These are phyloP conservation scores for Dendrolimus pini DNA, from an alignment of 2,888 invertebrate genomes.

Conservation along the genomic window DNA sequence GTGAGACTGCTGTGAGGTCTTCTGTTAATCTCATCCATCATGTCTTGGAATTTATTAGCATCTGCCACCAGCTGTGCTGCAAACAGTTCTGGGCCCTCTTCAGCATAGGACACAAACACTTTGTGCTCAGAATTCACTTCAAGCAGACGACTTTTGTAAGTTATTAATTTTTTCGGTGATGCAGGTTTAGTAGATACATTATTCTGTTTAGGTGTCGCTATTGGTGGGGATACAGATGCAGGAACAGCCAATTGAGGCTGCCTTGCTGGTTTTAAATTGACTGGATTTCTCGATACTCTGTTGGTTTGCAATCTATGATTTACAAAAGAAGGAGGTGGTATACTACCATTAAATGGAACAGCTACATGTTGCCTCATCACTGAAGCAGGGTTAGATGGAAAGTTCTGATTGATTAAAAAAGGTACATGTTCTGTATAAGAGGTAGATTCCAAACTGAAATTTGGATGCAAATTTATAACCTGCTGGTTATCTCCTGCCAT, in stretches of 20 bases:
- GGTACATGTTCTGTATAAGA: constrained; percentile 56
- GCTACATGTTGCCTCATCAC: constrained; percentile 56
- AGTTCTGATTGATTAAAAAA: constrained; percentile 59
- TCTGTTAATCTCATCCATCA: constrained; percentile 85
- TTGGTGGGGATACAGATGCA: constrained; percentile 15
- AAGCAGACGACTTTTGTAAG: constrained; percentile 70
- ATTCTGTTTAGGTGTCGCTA: constrained; percentile 12
- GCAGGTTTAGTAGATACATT: constrained; percentile 23
- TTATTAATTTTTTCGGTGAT: constrained; percentile 60
- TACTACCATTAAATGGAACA: constrained; percentile 47
- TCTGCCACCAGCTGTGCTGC: constrained; percentile 82
- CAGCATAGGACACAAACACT: constrained; percentile 85
- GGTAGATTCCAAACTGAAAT: constrained; percentile 33
- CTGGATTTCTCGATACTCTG: constrained; percentile 48
- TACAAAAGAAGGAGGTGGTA: constrained; percentile 41
- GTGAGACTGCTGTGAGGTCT: constrained; percentile 77
- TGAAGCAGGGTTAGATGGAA: constrained; percentile 61
- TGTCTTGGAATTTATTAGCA: constrained; percentile 76
- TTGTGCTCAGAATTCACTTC: constrained; percentile 76
- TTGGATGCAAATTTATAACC: constrained; percentile 42
- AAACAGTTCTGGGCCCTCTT: constrained; percentile 87
- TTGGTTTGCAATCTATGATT: constrained; percentile 51
- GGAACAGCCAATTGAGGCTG: constrained; percentile 42
- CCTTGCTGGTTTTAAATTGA: constrained; percentile 47
- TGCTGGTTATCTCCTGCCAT: constrained; percentile 35